phyloP scores from a whole-genome alignment of 1,140 invertebrate species.

The Listronotus bonariensis region DNA sequence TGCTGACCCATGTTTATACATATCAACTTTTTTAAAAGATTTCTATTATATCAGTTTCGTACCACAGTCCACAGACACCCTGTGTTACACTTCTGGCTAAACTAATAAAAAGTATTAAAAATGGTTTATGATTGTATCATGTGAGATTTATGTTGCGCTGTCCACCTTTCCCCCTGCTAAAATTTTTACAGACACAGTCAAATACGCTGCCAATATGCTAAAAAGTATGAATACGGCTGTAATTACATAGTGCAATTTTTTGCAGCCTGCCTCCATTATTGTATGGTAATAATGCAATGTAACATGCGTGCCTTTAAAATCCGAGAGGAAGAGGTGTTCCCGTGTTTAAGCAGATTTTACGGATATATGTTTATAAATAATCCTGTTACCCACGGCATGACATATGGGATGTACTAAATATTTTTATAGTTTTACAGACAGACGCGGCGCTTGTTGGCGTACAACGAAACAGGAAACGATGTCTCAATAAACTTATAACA shows the following conservation, averaged over 20 bases:
- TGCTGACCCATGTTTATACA: too few relatives aligned
- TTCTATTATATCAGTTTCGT: too few relatives aligned
- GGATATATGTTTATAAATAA: conserved; percentile 2
- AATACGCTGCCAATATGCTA: not conserved
- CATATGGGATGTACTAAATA: conserved; percentile 5
- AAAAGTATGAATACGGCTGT: not conserved
- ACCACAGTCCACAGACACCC: too few relatives aligned
- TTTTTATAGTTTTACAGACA: not conserved
- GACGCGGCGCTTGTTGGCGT: not conserved
- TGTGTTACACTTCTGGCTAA: too few relatives aligned
- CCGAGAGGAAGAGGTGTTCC: conserved; percentile 3
- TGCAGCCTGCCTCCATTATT: not conserved
- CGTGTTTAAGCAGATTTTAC: not conserved
- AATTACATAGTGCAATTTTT: conserved; percentile 5
- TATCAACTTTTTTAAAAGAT: too few relatives aligned
- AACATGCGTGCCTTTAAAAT: not conserved
- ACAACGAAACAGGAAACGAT: not conserved
- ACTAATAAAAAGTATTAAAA: too few relatives aligned
- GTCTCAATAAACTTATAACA: not conserved
- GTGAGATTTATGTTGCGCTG: too few relatives aligned
- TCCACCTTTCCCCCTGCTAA: too few relatives aligned
- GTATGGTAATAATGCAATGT: conserved; percentile 6
- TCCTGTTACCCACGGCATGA: not conserved
- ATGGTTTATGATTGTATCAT: too few relatives aligned
- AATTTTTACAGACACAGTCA: too few relatives aligned